phyloP scores from a whole-genome alignment of 1,140 invertebrate species.

The Phenacoccus solenopsis region DNA sequence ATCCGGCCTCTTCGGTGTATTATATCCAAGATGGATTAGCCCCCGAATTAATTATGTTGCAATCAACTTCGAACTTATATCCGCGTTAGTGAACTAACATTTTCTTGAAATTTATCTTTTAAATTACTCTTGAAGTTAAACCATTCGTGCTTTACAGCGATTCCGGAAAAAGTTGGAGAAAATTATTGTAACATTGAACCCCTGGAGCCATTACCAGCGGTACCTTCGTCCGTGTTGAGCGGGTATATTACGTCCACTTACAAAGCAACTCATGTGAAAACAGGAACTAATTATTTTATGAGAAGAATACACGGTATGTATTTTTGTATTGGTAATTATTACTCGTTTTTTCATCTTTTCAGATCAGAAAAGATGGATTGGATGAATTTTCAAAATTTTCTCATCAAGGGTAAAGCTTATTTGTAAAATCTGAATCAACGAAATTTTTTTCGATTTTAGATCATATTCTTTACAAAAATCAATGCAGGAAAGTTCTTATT shows the following conservation, averaged over 20 bases:
- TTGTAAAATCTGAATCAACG: not conserved
- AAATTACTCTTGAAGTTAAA: constrained; percentile 42
- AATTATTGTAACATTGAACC: constrained; percentile 7
- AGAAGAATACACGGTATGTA: constrained; percentile 70
- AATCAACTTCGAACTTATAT: not conserved
- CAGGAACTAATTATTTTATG: constrained; percentile 70
- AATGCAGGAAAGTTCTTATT: constrained; percentile 4
- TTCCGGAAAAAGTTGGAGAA: constrained; percentile 8
- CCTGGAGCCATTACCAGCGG: constrained; percentile 29
- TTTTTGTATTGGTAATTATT: not conserved
- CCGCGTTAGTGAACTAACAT: constrained; percentile 45
- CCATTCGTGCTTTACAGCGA: constrained; percentile 24
- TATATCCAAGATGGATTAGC: constrained; percentile 7
- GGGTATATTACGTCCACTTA: constrained; percentile 76
- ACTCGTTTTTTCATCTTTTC: not conserved
- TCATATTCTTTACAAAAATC: no score
- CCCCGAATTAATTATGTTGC: constrained; percentile 1
- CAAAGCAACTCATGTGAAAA: constrained; percentile 80
- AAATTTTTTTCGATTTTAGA: not conserved
- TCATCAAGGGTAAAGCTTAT: constrained; percentile 17
- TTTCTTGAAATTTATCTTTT: not conserved
- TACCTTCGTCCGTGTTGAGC: constrained; percentile 40
- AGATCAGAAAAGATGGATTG: constrained; percentile 8
- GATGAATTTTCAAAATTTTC: constrained; percentile 20
- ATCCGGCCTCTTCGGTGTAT: not conserved